Evolutionary conservation across 2,888 invertebrate species (phyloP).

Genomic region (Lochmaea crataegi): DNA sequence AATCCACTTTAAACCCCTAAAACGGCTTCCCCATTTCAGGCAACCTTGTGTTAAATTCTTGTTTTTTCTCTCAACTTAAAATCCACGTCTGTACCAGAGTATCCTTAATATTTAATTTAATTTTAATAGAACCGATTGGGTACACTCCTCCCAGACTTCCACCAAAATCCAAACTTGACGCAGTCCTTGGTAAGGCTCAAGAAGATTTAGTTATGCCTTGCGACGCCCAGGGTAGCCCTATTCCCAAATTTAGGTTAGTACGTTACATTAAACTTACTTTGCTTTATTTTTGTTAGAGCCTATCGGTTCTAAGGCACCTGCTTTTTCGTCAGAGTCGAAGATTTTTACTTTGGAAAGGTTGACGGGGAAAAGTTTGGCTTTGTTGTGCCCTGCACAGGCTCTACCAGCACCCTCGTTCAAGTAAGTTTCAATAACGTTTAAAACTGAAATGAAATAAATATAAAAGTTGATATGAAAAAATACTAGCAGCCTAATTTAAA

Average conservation of each 20-base stretch:
- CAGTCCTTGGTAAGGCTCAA: conserved; percentile 34
- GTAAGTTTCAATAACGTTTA: conserved; percentile 62
- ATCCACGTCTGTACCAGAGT: too few species aligned
- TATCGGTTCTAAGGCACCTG: conserved; percentile 69
- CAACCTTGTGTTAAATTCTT: too few species aligned
- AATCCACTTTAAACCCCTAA: too few species aligned
- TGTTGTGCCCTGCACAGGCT: conserved; percentile 83
- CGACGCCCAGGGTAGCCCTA: conserved; percentile 72
- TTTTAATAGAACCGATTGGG: conserved; percentile 66
- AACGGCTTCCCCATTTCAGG: too few species aligned
- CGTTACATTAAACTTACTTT: conserved; percentile 22
- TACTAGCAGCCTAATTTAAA: too few species aligned
- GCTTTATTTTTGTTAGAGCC: conserved; percentile 63
- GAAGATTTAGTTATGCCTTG: conserved; percentile 63
- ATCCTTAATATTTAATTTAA: not conserved
- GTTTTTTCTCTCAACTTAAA: too few species aligned
- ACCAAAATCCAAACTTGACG: conserved; percentile 62
- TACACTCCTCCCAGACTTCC: conserved; percentile 65
- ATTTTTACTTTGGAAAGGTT: conserved; percentile 65
- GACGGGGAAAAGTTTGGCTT: conserved; percentile 72
- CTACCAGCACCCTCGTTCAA: conserved; percentile 75
- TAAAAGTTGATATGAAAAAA: too few species aligned
- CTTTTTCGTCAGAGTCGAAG: conserved; percentile 64
- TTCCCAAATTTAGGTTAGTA: conserved; percentile 65
- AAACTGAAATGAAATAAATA: too few species aligned